Conservation (phyloP, 2,113 vertebrate species). For the Xiphias gladius region DNA sequence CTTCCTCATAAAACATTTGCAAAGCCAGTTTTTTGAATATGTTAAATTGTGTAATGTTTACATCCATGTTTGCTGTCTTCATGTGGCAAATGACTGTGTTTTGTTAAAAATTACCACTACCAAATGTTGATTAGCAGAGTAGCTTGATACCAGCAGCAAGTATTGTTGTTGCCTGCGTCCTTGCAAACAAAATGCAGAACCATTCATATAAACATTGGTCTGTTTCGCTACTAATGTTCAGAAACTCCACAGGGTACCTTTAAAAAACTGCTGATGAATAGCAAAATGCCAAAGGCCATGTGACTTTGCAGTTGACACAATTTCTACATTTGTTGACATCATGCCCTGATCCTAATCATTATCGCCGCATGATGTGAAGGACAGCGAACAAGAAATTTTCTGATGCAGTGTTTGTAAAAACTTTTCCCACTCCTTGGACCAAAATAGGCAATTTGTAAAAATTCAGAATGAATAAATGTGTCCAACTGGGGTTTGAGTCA, state of each 20-base stretch:
- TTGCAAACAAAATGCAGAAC: too few relatives aligned
- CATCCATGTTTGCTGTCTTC: background rate
- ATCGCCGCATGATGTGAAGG: background rate
- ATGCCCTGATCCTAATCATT: background rate
- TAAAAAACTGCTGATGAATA: too few relatives aligned
- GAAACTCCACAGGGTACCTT: background rate
- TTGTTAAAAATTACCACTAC: too few relatives aligned
- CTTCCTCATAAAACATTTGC: background rate
- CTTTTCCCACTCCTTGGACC: conserved; percentile 4
- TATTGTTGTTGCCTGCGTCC: background rate
- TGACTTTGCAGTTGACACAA: background rate
- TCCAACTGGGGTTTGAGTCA: conserved; percentile 69
- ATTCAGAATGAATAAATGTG: conserved; percentile 56
- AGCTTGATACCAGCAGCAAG: background rate
- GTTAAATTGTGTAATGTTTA: background rate
- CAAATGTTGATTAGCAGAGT: background rate
- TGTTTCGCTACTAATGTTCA: background rate
- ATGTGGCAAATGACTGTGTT: background rate
- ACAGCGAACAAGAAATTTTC: background rate
- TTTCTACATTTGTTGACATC: background rate
- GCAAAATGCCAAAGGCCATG: background rate
- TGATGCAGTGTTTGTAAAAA: conserved; percentile 1
- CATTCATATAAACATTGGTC: too few relatives aligned
- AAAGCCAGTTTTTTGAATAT: background rate
- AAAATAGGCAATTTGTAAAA: conserved; percentile 58